These are phyloP conservation scores for Illadopsis cleaveri DNA, from an alignment of 2,113 vertebrate genomes.

Conservation along the genomic window DNA sequence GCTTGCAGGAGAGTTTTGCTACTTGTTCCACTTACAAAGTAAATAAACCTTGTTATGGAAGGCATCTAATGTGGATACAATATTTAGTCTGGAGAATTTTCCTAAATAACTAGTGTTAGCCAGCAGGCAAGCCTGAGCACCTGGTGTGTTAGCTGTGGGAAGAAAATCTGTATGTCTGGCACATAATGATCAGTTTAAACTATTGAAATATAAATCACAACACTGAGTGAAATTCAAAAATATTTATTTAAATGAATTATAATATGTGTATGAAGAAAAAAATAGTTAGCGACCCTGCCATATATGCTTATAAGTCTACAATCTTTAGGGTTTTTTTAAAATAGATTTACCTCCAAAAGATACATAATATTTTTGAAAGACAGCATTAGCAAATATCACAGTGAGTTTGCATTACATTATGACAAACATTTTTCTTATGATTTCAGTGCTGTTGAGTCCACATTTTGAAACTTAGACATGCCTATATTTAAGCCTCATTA, in stretches of 20 bases:
- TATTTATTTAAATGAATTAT: neutral
- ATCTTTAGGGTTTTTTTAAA: neutral
- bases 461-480: neutral
- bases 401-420: neutral
- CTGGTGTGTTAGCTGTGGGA: neutral
- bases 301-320: neutral
- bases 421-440: neutral
- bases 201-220: constrained; percentile 18
- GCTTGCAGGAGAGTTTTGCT: neutral
- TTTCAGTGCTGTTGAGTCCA: neutral
- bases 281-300: neutral
- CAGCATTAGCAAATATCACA: neutral
- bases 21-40: neutral
- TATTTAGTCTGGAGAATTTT: constrained; percentile 25
- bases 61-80: neutral
- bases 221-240: neutral
- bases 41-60: constrained; percentile 29
- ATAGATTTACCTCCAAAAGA: neutral
- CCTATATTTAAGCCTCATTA: neutral
- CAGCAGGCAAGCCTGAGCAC: neutral
- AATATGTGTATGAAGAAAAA: neutral
- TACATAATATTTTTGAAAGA: neutral
- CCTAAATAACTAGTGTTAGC: neutral
- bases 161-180: neutral
- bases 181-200: neutral